Evolutionary conservation across 2,888 invertebrate species (phyloP), one percentile per base, ranked within the genome.

Genomic region (Copidosoma aretas): DNA sequence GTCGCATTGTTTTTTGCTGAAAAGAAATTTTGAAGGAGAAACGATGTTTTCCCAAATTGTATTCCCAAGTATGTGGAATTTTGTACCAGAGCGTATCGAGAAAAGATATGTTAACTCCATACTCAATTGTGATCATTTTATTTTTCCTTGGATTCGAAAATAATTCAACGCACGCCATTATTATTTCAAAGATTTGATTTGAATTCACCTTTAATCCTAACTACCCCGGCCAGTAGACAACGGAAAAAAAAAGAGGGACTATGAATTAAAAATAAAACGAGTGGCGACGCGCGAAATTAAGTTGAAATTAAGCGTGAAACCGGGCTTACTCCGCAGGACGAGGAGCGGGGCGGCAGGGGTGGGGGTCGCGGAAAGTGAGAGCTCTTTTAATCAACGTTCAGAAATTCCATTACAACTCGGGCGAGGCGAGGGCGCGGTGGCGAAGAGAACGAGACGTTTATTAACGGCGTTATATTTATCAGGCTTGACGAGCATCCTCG

Each of bases 351-450:
- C n/a, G n/a, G n/a, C n/a, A n/a, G n/a, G n/a, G n/a, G n/a, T n/a
- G 56, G 39, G 70, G 63, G 51, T 67, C 60, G 66, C 22, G 68
- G 24, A 46, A 17, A 15, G 43, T 52, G 56, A 24, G 32, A 43
- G 58, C 39, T 66, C 25, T 46, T 59, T 63, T 56, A 54, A 43
- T 66, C 63, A 71, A 71, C 76, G 78, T 77, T 80, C 77, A 78
- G 76, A 81, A 81, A 81, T 81, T 81, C 81, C 81, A 81, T 81
- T 80, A 80, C 74, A 58, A 71, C 24, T 74, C 32, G 32, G 64
- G 71, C 72, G 74, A 73, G 77, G 77, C 75, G 77, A 78, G 77
- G 73, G 59, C 51, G 54, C 4, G 14, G 43, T 4, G 8, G 15
- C 15, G 43, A 24, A 52, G 51, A 54, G 64, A 69, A 62, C 54